Evolutionary conservation across 2,797 vertebrate genomes (phyloP).

Genomic region (Vespertilio murinus): DNA sequence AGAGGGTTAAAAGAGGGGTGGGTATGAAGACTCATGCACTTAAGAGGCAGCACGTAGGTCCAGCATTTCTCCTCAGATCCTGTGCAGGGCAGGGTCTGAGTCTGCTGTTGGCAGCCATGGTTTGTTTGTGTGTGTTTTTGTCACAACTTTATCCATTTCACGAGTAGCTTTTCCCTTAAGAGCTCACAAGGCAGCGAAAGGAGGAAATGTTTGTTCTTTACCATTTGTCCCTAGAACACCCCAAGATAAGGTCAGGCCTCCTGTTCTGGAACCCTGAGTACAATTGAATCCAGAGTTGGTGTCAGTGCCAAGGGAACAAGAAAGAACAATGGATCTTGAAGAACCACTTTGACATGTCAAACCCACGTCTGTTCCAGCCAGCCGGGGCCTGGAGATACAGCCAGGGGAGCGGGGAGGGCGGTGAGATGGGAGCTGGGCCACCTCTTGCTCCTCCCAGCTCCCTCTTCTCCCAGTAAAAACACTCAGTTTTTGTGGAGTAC

Average conservation of each 20-base stretch:
- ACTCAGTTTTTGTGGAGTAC: background rate
- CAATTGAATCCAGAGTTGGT: background rate
- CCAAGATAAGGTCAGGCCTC: background rate
- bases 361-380: background rate
- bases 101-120: background rate
- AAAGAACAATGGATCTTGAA: background rate
- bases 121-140: background rate
- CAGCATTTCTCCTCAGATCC: background rate
- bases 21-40: background rate
- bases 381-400: background rate
- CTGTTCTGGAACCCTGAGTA: background rate
- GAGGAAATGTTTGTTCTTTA: background rate
- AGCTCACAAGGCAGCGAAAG: background rate
- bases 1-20: background rate
- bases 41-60: background rate
- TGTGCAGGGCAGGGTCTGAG: background rate
- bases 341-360: too few species aligned
- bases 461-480: background rate
- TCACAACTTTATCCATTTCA: background rate
- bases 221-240: background rate
- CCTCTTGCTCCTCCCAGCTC: background rate
- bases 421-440: background rate
- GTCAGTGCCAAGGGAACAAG: background rate
- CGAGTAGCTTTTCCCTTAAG: background rate
- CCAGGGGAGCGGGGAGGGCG: rapidly evolving